Percentiles rank a stretch among this genome's conserved stretches.
Evolutionary conservation across 2,888 invertebrate species (phyloP).

Genomic region (Andrena trimmerana): DNA sequence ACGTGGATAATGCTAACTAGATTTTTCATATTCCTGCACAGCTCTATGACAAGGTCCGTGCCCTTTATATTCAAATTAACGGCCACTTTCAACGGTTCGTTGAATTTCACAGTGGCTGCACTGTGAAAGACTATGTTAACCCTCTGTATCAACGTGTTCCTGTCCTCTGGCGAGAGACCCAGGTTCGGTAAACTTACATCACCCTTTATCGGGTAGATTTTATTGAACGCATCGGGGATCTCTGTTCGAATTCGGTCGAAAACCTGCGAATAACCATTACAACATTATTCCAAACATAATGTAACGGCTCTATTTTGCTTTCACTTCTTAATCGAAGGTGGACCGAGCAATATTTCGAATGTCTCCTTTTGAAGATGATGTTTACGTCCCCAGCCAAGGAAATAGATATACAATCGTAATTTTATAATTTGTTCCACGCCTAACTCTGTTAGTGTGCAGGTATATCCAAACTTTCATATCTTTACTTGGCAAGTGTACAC

Average conservation of each 20-base stretch:
- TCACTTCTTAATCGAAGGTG: no score
- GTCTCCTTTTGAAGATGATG: no score
- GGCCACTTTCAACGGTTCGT: conserved; percentile 97
- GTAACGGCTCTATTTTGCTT: no score
- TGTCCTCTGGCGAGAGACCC: conserved; percentile 92
- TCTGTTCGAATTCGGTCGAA: conserved; percentile 92
- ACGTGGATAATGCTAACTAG: conserved; percentile 96
- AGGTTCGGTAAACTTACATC: conserved; percentile 94
- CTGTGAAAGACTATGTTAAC: conserved; percentile 98
- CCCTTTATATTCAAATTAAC: conserved; percentile 98
- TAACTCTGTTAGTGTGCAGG: not conserved
- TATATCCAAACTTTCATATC: conserved; percentile 29
- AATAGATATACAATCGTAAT: not conserved
- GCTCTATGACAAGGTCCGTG: conserved; percentile 95
- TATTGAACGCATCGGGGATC: conserved; percentile 90
- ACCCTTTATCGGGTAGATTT: conserved; percentile 92
- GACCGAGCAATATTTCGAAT: no score
- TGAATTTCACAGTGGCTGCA: conserved; percentile 99
- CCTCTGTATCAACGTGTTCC: conserved; percentile 89
- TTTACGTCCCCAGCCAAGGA: no score
- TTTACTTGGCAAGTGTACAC: not conserved
- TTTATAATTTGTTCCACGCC: not conserved
- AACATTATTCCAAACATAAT: no score
- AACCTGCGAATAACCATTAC: conserved; percentile 86
- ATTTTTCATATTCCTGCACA: conserved; percentile 95